Evolutionary conservation across 2,797 vertebrate genomes (phyloP), one percentile per base, ranked within the genome.

Genomic region (Coilia nasus): DNA sequence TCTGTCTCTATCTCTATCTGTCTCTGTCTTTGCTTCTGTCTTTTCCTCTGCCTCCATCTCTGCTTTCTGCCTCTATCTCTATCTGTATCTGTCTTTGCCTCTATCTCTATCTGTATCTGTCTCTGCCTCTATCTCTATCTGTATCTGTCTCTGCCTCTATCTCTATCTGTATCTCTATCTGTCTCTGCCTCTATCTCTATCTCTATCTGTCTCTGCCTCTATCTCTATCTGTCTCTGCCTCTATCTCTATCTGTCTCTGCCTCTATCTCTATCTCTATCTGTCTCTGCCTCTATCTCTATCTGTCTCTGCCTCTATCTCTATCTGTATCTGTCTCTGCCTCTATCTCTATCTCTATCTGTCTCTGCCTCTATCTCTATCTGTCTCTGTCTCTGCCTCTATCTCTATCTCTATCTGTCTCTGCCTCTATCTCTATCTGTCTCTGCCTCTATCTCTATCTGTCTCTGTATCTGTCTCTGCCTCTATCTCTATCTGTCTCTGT

Each of bases 401-500:
- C 46, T 47, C 4, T 47, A 3, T 47, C 4, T 47, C 46, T 47
- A 19, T 1, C 64, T 75, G 28, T 75, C 28, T 19, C 3, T 35
- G 67, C 15, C 56, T 59, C 17, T 10, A 10, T 25, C 64, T 71
- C 10, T 31, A 2, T 71, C n/a, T 67, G 4, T 28, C 28, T 35
- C 10, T 12, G 4, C 10, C 3, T 35, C 64, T 71, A 1, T 71
- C 25, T 62, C 19, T 23, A 6, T 62, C 2, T 31, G 12, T 57
- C 5, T 59, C 57, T 31, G 14, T 28, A n/a, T n/a, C 21, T 62
- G 7, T 54, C 19, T 6, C 28, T 85, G 59, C 14, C 85, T 83
- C 83, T 88, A 46, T 41, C 86, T 0, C 10, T 81, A 59, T 83
- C 80, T 85, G 0, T 89, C 17, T 84, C 6, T 78, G 59, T 50